phyloP scores from a whole-genome alignment of 2,113 vertebrate species.

The Hippolais icterina region DNA sequence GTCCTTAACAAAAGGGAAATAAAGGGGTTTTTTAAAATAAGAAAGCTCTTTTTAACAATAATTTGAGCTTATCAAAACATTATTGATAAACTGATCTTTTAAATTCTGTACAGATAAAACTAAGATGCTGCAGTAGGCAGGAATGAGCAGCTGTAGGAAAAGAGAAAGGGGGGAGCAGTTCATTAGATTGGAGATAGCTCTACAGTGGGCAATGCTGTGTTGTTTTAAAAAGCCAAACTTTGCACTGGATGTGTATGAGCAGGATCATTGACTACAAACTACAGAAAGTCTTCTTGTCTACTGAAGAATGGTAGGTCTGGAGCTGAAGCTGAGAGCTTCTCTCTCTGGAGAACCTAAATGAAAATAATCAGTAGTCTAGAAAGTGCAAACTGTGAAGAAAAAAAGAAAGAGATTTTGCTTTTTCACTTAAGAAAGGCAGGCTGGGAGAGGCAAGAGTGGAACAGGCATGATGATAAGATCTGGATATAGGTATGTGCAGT shows the following conservation, averaged over 20 bases:
- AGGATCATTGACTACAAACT: not conserved
- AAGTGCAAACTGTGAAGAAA: not conserved
- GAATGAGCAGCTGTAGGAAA: not conserved
- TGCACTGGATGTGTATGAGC: not conserved
- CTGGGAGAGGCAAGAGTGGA: not conserved
- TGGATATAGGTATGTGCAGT: not conserved
- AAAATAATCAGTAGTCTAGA: not conserved
- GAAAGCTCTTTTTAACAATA: not conserved
- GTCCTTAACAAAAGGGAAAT: not conserved
- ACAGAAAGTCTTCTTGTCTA: not conserved
- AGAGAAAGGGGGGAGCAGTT: not conserved
- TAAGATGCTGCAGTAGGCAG: not conserved
- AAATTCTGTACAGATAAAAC: not conserved
- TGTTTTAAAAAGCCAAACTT: not conserved
- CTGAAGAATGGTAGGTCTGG: not conserved
- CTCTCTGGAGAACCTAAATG: not conserved
- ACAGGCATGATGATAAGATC: accelerated
- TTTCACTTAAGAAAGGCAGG: not conserved
- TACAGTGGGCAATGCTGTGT: not conserved
- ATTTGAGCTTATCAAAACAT: not conserved
- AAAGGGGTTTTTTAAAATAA: not conserved
- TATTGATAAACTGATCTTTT: not conserved
- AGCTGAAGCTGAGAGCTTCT: not conserved
- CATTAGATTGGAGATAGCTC: accelerated
- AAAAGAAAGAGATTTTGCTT: not conserved